Base-by-base conservation (phyloP, 1,140 invertebrate species). In the Oedothorax gibbosus region DNA sequence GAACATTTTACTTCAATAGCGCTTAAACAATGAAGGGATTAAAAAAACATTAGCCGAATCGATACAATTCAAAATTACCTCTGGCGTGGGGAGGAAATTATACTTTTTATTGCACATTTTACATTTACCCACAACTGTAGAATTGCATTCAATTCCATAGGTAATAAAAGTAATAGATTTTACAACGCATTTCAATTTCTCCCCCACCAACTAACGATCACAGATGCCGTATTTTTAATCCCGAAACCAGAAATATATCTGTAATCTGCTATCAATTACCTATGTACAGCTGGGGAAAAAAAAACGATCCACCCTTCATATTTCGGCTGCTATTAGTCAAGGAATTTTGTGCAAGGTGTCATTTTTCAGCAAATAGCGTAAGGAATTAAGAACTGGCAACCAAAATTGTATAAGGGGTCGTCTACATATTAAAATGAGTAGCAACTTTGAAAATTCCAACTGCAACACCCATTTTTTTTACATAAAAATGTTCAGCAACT, bases 111-210 rank as follows among this genome's bases (percentile, higher is more conserved):
- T n/a, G 50, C 11, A 21, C 53, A 81, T 54, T 49, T 53, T 56
- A 11, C 54, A 54, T 81, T 71, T 50, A 56, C 60, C 69, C 78
- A 53, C 15, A 81, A 71, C 65, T 65, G 78, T 60, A 81, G 69
- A 49, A 81, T 81, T 81, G 78, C 71, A 81, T 71, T 71, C 69
- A 81, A 81, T 81, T 81, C 65, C 57, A 35, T n/a, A 51, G 68
- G 75, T 64, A 77, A 77, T 77, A 51, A 77, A 12, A 60, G n/a
- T 75, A 71, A 71, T 53, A 71, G 50, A 71, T 71, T 71, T 51
- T 18, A 71, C n/a, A 49, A 12, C 9, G 21, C 12, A 14, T 21
- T 21, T 21, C 14, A 7, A 18, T 71, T 71, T 51, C 18, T 53
- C 49, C 50, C 18, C 7, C 10, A 12, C 15, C 50, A 6, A 18